Percentiles rank a stretch among this genome's conserved stretches.
Conservation (phyloP, 1,140 invertebrate genomes). For the Dendrolimus kikuchii region DNA sequence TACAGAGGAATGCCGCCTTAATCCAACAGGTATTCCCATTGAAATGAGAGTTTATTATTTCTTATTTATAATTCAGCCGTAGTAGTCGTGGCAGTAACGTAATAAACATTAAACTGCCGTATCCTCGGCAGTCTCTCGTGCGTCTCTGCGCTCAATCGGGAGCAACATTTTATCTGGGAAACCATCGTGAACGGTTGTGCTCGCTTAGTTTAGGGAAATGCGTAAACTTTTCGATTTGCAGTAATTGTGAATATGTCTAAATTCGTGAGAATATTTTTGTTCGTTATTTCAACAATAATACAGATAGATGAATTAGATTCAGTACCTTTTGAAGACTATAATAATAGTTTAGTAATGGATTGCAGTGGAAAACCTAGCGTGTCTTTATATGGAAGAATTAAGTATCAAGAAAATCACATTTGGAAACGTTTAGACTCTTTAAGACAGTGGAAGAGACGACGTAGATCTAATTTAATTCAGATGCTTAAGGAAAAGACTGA, state of each 20-base stretch:
- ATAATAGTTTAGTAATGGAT: conserved; percentile 2
- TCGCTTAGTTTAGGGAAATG: conserved; percentile 9
- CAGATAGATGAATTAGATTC: too few species aligned
- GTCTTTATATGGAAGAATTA: conserved; percentile 21
- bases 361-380: conserved; percentile 11
- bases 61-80: too few species aligned
- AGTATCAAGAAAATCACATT: conserved; percentile 26
- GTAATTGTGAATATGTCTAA: neutral
- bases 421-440: conserved; percentile 32
- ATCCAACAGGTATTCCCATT: too few species aligned
- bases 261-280: neutral
- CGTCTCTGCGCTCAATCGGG: conserved; percentile 7
- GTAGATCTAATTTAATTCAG: conserved; percentile 25
- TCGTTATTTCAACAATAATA: neutral
- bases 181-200: conserved; percentile 36
- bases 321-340: neutral
- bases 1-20: too few species aligned
- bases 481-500: conserved; percentile 10
- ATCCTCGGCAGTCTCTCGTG: conserved; percentile 10
- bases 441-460: conserved; percentile 53
- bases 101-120: conserved; percentile 5
- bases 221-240: conserved; percentile 3
- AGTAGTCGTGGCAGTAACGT: too few species aligned
- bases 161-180: conserved; percentile 38
- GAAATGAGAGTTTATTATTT: too few species aligned